These are phyloP conservation scores for Drosophila percnosoma DNA, from an alignment of 2,888 invertebrate species.

Conservation along the genomic window DNA sequence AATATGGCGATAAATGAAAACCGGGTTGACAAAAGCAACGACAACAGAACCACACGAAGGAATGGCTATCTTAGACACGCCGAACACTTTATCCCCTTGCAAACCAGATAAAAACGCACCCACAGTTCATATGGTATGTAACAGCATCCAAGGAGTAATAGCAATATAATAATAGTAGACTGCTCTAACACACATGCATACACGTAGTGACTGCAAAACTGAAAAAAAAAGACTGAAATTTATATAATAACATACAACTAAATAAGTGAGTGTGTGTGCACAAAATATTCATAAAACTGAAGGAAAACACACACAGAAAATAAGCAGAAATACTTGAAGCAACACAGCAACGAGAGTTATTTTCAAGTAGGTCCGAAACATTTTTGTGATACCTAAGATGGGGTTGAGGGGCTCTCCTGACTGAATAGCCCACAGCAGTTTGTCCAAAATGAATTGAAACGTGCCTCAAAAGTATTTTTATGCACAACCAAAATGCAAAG, in stretches of 20 bases:
- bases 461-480: conserved; percentile 60
- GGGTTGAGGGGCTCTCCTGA: not conserved
- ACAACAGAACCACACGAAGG: not conserved
- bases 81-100: not conserved
- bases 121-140: not conserved
- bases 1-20: conserved; percentile 45
- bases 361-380: conserved; percentile 35
- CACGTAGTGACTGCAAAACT: not conserved
- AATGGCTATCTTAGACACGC: not conserved
- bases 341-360: conserved; percentile 32
- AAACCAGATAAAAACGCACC: not conserved
- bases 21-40: conserved; percentile 50
- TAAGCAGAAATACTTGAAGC: conserved; percentile 48
- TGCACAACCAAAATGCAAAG: conserved; percentile 50
- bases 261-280: conserved; percentile 4
- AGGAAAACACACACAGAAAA: conserved; percentile 47
- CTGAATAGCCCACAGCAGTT: conserved; percentile 24
- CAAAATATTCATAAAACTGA: conserved; percentile 53
- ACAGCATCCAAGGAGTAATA: not conserved
- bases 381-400: conserved; percentile 1
- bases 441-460: conserved; percentile 62
- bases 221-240: conserved; percentile 35
- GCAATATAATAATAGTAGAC: not conserved
- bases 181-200: not conserved
- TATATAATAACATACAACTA: conserved; percentile 43